phyloP scores from a whole-genome alignment of 2,797 vertebrate species.

The Simalia tracyae region DNA sequence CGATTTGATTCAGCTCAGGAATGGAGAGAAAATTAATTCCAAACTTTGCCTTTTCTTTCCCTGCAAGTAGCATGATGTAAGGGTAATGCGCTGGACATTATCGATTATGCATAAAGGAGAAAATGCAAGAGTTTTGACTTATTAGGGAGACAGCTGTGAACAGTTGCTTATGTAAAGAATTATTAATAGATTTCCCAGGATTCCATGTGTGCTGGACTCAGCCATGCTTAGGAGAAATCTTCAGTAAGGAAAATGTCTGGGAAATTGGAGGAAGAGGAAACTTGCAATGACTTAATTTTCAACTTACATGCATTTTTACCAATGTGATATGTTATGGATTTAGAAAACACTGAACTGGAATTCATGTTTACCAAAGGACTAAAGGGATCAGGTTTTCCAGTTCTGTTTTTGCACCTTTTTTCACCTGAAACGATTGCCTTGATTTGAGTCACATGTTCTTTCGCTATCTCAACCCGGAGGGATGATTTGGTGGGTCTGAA shows the following conservation, averaged over 20 bases:
- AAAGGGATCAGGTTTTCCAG: neutral
- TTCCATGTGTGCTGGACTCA: neutral
- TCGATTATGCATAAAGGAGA: slow-evolving; percentile 18
- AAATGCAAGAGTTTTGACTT: slow-evolving; percentile 21
- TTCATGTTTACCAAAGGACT: neutral
- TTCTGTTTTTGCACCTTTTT: neutral
- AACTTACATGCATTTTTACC: neutral
- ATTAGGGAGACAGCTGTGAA: neutral
- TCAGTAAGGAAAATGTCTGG: neutral
- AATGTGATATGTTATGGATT: neutral
- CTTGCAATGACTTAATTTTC: slow-evolving; percentile 34
- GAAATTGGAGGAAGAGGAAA: neutral
- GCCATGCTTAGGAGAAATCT: neutral
- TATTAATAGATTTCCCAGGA: neutral
- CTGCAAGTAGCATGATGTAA: neutral
- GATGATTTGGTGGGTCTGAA: neutral
- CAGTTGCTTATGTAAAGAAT: slow-evolving; percentile 8
- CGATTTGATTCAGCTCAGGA: neutral
- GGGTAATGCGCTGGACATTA: neutral
- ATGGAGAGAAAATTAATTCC: neutral
- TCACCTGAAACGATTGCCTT: neutral
- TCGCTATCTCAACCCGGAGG: neutral
- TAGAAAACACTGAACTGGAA: neutral
- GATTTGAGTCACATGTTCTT: neutral
- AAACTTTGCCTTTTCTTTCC: neutral